Conservation (phyloP, 2,888 invertebrate genomes). For the Monochamus alternatus region DNA sequence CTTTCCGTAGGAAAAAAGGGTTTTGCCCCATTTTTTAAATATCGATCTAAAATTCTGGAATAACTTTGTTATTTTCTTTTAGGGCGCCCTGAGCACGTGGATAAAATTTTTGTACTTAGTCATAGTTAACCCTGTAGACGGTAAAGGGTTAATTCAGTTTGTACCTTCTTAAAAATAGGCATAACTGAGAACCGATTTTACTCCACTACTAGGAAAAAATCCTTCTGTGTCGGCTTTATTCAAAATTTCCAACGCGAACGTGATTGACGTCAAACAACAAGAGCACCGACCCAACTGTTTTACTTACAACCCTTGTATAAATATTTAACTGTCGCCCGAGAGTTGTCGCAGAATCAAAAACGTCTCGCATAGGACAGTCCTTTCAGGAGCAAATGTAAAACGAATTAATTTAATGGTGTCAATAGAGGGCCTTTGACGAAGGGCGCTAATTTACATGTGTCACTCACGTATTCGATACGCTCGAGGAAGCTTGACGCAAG, state of each 20-base stretch:
- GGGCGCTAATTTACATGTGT: conserved; percentile 49
- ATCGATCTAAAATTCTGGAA: no score
- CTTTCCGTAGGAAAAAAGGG: no score
- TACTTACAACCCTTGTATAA: conserved; percentile 30
- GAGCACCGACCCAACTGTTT: conserved; percentile 12
- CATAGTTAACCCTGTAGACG: no score
- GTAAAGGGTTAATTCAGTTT: no score
- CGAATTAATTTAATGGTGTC: conserved; percentile 40
- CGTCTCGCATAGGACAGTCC: conserved; percentile 1
- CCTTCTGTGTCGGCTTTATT: background rate
- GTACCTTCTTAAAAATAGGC: background rate
- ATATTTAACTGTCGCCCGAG: conserved; percentile 30
- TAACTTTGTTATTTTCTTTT: no score
- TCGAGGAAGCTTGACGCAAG: conserved; percentile 21
- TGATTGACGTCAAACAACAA: conserved; percentile 5
- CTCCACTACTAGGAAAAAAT: background rate
- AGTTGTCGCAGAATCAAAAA: background rate
- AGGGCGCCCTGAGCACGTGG: no score
- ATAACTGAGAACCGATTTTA: background rate
- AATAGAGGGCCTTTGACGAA: conserved; percentile 36
- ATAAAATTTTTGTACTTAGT: no score
- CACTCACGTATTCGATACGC: conserved; percentile 53
- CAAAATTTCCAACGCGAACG: conserved; percentile 10
- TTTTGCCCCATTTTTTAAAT: no score
- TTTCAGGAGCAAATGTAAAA: conserved; percentile 36